A percentile compares a stretch with the other conserved stretches of the same genome.
These are phyloP conservation scores for Oxytorus armatus DNA, from an alignment of 2,888 invertebrate species.

Conservation along the genomic window DNA sequence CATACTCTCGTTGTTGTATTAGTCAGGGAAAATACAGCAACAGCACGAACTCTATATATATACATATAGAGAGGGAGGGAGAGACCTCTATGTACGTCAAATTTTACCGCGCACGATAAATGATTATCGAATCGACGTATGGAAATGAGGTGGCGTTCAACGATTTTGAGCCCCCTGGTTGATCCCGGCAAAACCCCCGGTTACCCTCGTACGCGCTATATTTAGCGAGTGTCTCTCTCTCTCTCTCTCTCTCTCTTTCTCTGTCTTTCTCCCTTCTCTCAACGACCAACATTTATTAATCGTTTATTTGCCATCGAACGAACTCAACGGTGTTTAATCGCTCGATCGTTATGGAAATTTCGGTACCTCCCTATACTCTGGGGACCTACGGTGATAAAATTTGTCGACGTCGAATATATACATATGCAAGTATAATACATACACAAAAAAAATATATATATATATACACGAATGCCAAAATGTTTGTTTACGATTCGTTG, in stretches of 20 bases:
- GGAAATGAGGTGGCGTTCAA: slow-evolving; percentile 60
- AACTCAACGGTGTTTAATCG: slow-evolving; percentile 63
- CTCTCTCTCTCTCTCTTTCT: background rate
- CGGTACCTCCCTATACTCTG: slow-evolving; percentile 34
- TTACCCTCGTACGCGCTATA: slow-evolving; percentile 23
- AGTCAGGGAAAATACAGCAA: slow-evolving; percentile 37
- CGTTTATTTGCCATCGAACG: slow-evolving; percentile 64
- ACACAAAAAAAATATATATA: background rate
- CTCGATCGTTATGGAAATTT: slow-evolving; percentile 68
- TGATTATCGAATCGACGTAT: slow-evolving; percentile 66
- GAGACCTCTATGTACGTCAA: slow-evolving; percentile 37
- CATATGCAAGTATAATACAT: slow-evolving; percentile 18
- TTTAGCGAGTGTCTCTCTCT: slow-evolving; percentile 39
- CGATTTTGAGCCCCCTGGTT: slow-evolving; percentile 42
- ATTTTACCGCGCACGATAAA: slow-evolving; percentile 60
- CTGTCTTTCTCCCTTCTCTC: slow-evolving; percentile 2
- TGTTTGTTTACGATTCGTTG: slow-evolving; percentile 40
- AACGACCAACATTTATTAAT: slow-evolving; percentile 66
- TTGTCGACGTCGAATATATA: slow-evolving; percentile 49
- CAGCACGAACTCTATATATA: background rate
- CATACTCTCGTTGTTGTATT: slow-evolving; percentile 29
- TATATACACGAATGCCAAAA: slow-evolving; percentile 18
- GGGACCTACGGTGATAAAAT: slow-evolving; percentile 60
- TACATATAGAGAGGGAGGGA: no score
- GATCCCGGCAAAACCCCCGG: slow-evolving; percentile 58